These are phyloP conservation scores for Scotopteryx bipunctaria DNA, from an alignment of 2,888 invertebrate genomes.

Conservation along the genomic window DNA sequence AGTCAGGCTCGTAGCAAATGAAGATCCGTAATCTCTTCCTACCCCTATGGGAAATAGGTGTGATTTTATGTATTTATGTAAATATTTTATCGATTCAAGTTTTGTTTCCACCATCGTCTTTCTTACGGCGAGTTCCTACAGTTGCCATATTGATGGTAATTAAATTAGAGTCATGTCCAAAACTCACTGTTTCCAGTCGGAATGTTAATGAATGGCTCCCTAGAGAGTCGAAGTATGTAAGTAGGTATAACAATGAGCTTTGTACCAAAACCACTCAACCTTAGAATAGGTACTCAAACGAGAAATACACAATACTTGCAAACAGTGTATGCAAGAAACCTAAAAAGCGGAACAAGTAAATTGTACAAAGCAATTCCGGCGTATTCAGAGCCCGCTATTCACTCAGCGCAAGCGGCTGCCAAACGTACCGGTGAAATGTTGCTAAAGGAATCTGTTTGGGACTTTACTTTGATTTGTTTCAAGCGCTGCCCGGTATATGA, in stretches of 20 bases:
- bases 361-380: constrained; percentile 12
- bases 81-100: too few species aligned
- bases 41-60: too few species aligned
- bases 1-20: too few species aligned
- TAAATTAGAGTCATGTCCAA: too few species aligned
- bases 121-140: too few species aligned
- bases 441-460: constrained; percentile 12
- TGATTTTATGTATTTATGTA: too few species aligned
- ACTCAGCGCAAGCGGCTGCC: constrained; percentile 9
- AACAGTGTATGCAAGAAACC: constrained; percentile 8
- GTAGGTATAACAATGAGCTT: not conserved
- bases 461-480: not conserved
- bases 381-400: constrained; percentile 15
- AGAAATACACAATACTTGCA: not conserved
- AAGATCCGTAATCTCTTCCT: too few species aligned
- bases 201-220: too few species aligned
- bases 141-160: too few species aligned
- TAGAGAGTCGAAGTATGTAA: too few species aligned
- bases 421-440: constrained; percentile 14
- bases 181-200: too few species aligned
- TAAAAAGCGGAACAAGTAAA: constrained; percentile 12
- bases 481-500: not conserved
- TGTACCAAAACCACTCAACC: not conserved
- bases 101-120: too few species aligned
- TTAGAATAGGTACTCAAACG: not conserved